phyloP scores from a whole-genome alignment of 2,113 vertebrate genomes.

The Tauraco erythrolophus region DNA sequence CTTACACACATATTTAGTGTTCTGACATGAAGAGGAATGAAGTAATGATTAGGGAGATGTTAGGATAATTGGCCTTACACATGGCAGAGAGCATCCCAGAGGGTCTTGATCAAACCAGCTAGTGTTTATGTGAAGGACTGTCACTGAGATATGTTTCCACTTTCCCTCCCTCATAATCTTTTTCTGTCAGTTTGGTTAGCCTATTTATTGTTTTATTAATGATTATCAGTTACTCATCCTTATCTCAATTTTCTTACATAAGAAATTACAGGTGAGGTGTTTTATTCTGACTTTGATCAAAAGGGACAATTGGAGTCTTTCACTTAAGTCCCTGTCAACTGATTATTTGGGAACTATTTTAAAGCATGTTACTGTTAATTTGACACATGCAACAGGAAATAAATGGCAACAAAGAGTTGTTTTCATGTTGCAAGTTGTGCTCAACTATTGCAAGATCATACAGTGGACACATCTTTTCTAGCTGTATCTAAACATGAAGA shows the following conservation, averaged over 20 bases:
- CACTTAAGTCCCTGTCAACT: not conserved
- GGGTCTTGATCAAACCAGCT: not conserved
- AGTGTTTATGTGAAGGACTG: not conserved
- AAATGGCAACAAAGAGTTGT: not conserved
- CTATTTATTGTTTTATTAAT: not conserved
- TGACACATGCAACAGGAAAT: not conserved
- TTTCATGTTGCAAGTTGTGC: not conserved
- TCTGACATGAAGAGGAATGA: not conserved
- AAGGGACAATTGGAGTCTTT: not conserved
- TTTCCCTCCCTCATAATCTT: not conserved
- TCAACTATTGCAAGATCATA: not conserved
- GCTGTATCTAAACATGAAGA: not conserved
- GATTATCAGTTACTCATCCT: not conserved
- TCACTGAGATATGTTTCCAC: not conserved
- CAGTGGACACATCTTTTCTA: not conserved
- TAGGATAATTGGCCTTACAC: not conserved
- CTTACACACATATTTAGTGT: not conserved
- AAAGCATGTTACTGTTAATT: not conserved
- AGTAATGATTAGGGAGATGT: not conserved
- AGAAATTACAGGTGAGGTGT: not conserved
- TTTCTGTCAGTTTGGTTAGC: not conserved
- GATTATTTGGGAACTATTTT: not conserved
- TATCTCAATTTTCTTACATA: not conserved
- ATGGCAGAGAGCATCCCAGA: not conserved
- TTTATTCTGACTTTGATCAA: not conserved